phyloP scores from a whole-genome alignment of 2,797 vertebrate genomes.

The Arnoldichthys spilopterus region DNA sequence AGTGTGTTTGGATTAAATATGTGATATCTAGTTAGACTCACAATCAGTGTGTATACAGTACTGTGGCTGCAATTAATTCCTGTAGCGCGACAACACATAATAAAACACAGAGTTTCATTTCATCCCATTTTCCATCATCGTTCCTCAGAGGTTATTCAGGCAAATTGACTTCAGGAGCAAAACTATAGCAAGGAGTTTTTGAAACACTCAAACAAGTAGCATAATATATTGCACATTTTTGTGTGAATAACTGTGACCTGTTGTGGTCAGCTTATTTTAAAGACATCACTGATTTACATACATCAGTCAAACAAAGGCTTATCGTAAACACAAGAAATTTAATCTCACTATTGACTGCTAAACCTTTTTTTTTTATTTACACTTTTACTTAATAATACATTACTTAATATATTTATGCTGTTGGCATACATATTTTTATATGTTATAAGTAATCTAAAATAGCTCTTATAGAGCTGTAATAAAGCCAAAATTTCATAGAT shows the following conservation, averaged over 20 bases:
- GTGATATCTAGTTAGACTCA: slow-evolving; percentile 26
- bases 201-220: neutral
- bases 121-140: neutral
- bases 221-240: neutral
- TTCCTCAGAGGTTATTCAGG: neutral
- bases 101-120: slow-evolving; percentile 15
- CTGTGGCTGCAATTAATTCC: slow-evolving; percentile 25
- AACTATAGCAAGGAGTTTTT: neutral
- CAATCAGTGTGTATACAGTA: slow-evolving; percentile 31
- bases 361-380: too few relatives aligned
- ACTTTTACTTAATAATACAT: too few relatives aligned
- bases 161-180: neutral
- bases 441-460: too few relatives aligned
- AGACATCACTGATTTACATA: neutral
- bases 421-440: too few relatives aligned
- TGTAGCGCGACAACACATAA: slow-evolving; percentile 34
- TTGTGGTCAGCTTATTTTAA: neutral
- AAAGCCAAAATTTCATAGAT: too few relatives aligned
- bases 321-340: too few relatives aligned
- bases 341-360: too few relatives aligned
- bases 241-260: neutral
- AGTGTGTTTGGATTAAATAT: slow-evolving; percentile 37
- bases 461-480: too few relatives aligned
- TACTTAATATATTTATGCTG: too few relatives aligned
- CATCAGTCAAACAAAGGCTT: neutral